A percentile compares a stretch with the other conserved stretches of the same genome.
These are phyloP conservation scores for Phaenicophaeus curvirostris DNA, from an alignment of 2,797 vertebrate genomes.

Conservation along the genomic window DNA sequence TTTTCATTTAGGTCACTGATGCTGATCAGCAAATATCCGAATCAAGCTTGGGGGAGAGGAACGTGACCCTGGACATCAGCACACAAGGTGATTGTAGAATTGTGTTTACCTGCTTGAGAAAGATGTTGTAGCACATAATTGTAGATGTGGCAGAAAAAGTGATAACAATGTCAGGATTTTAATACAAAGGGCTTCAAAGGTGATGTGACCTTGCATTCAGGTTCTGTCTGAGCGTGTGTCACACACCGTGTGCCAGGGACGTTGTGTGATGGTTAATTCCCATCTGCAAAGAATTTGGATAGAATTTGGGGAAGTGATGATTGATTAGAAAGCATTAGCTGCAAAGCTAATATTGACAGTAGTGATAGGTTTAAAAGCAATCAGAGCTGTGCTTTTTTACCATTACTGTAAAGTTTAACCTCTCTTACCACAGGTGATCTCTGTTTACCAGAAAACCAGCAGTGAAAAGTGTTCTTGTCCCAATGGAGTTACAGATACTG, in stretches of 20 bases:
- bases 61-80: slow-evolving; percentile 81
- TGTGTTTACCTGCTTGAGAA: not conserved
- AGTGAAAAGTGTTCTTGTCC: not conserved
- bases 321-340: not conserved
- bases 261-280: not conserved
- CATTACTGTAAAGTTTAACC: not conserved
- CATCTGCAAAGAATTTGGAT: not conserved
- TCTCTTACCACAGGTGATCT: not conserved
- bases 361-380: not conserved
- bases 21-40: slow-evolving; percentile 83
- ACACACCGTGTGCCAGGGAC: not conserved
- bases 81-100: slow-evolving; percentile 83
- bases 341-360: not conserved
- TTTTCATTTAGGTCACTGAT: slow-evolving; percentile 66
- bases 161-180: not conserved
- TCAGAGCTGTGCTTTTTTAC: not conserved
- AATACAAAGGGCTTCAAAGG: not conserved
- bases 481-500: not conserved
- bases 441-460: not conserved
- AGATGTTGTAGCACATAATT: not conserved
- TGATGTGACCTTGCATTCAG: not conserved
- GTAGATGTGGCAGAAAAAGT: not conserved
- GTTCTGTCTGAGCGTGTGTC: not conserved
- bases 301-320: not conserved
- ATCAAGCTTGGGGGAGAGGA: slow-evolving; percentile 84